Percentiles rank a stretch among this genome's conserved stretches.
Evolutionary conservation across 2,888 invertebrate species (phyloP).

Genomic region (Diloba caeruleocephala): DNA sequence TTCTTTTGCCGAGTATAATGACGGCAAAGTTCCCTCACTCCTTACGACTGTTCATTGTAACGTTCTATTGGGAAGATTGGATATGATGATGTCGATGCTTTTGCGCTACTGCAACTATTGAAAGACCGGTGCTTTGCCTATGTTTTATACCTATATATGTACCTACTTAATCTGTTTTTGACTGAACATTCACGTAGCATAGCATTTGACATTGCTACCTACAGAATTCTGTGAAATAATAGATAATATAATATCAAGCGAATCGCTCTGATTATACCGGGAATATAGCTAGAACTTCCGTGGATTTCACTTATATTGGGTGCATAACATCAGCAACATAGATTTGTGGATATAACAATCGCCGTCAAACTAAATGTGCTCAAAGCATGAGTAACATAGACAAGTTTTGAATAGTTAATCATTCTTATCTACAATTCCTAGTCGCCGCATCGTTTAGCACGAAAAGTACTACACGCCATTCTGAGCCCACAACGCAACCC

Average conservation of each 20-base stretch:
- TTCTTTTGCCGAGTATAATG: too few species aligned
- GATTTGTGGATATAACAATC: not conserved
- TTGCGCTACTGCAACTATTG: too few species aligned
- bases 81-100: too few species aligned
- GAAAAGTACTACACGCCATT: constrained; percentile 28
- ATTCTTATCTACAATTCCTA: constrained; percentile 39
- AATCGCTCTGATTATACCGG: constrained; percentile 9
- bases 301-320: not conserved
- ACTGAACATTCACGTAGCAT: constrained; percentile 1
- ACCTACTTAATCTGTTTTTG: too few species aligned
- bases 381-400: constrained; percentile 4
- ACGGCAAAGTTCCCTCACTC: too few species aligned
- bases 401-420: constrained; percentile 28
- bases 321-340: not conserved
- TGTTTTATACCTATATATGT: too few species aligned
- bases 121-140: too few species aligned
- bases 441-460: constrained; percentile 25
- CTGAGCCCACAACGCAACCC: constrained; percentile 31
- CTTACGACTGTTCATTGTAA: too few species aligned
- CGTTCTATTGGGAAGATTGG: too few species aligned
- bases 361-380: constrained; percentile 1
- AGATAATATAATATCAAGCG: constrained; percentile 2
- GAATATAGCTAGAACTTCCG: constrained; percentile 11
- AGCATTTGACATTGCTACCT: not conserved
- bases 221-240: constrained; percentile 6